Base-by-base conservation (phyloP, 1,140 invertebrate species). In the Matsumurasca onukii region DNA sequence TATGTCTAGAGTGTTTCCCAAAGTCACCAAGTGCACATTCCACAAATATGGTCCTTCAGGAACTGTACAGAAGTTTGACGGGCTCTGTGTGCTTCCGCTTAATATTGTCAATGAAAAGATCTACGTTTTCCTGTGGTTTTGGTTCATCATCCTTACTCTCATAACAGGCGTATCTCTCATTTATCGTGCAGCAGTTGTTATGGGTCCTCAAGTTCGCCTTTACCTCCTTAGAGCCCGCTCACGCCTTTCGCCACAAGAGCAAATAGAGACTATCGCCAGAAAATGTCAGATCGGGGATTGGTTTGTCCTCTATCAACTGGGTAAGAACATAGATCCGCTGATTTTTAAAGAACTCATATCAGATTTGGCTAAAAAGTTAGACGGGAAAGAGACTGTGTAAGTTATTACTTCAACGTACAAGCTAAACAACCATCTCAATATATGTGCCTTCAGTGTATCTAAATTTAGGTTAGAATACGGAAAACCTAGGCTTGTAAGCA, bases 201-300 rank as follows among this genome's bases (percentile, higher is more conserved):
- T 87, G 3, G 88, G 87, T 9, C 88, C 90, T 9, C 86, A 88
- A 66, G 77, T 93, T 22, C 86, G 92, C 5, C 82, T 91, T 71
- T 86, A 92, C 76, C 81, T 95, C 62, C 80, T 95, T 65, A 87
- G 93, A 61, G 89, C 92, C 13, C 85, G 91, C 52, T 93, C 91
- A 70, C 86, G 92, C 66, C 83, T 95, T 57, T 88, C 91, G 31
- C 82, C 87, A 9, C 86, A 88, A 52, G 85, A 89, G 0, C 86
- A 95, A 75, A 87, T 97, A 20, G 88, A 92, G 75, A 82, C 82
- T 0, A 91, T 97, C 70, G 86, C 91, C 1, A 85, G 88, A 67
- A 89, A 90, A 74, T 92, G 91, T 77, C 89, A 94, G 77, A 92
- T 96, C 72, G 93, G 94, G 0, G 94, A 97, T 78, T 97, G 94